Evolutionary conservation across 2,113 vertebrate species (phyloP), one percentile per base, ranked within the genome.

Genomic region (Aix galericulata): DNA sequence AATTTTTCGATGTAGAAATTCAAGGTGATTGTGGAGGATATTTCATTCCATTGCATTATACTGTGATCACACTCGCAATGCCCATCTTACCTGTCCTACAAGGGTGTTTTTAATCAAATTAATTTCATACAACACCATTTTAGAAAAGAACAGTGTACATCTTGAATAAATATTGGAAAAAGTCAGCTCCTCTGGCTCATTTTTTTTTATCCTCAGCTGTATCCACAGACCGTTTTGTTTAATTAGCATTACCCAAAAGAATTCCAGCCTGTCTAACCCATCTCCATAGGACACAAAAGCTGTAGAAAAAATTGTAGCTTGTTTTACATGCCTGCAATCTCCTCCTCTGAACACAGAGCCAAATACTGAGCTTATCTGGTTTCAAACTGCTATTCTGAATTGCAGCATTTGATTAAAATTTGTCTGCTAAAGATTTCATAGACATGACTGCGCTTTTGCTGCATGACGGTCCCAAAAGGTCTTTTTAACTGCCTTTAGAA

Each of bases 301-400:
- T 66, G 58, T 3, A 82, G 56, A 6, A 91, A 94, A 58, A 55
- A 55, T 0, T 26, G 42, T 9, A 44, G 81, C 62, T 86, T 75
- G 82, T 52, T 92, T 86, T 64, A 78, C 86, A 92, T 25, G 80
- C 69, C 80, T 95, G 92, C 38, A 89, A 91, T 89, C 86, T 92
- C 80, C 80, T 95, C 74, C 66, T 44, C 77, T 76, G 71, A 86
- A 80, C 1, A 2, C 86, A 69, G 71, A 79, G 86, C 90, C 92
- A 97, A 96, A 90, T 48, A 36, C 58, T 44, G 52, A 88, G 74
- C 66, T 72, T 46, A 60, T 38, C 79, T 79, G 80, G 58, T 86
- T 86, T 93, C 88, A 92, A 94, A 92, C 92, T 82, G 86, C 95
- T 86, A 62, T 84, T 92, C 86, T 81, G 46, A 94, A 95, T 66